A percentile compares a stretch with the other conserved stretches of the same genome.
phyloP scores from a whole-genome alignment of 1,140 invertebrate genomes.

The Laupala kohalensis region DNA sequence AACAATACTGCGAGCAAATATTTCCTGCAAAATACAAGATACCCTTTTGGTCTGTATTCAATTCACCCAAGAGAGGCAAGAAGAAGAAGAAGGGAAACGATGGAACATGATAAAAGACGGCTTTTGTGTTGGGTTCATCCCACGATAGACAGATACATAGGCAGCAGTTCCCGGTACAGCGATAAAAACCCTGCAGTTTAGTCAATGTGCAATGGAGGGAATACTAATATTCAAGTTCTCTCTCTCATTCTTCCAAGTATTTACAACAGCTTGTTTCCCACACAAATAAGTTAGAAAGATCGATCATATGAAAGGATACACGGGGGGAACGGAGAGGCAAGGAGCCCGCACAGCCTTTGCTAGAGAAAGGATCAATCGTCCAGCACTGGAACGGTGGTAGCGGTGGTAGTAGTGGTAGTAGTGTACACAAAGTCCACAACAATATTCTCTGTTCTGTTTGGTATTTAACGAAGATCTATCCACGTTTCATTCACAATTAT shows the following conservation, averaged over 20 bases:
- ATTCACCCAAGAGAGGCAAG: not conserved
- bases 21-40: not conserved
- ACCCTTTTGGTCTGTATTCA: not conserved
- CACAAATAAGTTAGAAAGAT: not conserved
- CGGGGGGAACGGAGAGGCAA: not conserved
- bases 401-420: not conserved
- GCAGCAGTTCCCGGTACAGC: not conserved
- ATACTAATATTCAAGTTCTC: constrained; percentile 6
- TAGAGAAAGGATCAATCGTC: not conserved
- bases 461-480: not conserved
- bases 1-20: too few relatives aligned
- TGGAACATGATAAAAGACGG: not conserved
- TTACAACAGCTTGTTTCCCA: not conserved
- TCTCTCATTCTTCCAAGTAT: not conserved
- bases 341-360: not conserved
- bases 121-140: not conserved
- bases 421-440: constrained; percentile 12
- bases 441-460: constrained; percentile 2
- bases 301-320: not conserved
- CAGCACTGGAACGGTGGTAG: not conserved
- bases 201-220: constrained; percentile 3
- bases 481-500: not conserved
- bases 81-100: too few relatives aligned
- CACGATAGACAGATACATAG: not conserved
- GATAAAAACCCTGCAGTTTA: not conserved